Base-by-base conservation (phyloP, 2,113 vertebrate species). In the Nibea albiflora region DNA sequence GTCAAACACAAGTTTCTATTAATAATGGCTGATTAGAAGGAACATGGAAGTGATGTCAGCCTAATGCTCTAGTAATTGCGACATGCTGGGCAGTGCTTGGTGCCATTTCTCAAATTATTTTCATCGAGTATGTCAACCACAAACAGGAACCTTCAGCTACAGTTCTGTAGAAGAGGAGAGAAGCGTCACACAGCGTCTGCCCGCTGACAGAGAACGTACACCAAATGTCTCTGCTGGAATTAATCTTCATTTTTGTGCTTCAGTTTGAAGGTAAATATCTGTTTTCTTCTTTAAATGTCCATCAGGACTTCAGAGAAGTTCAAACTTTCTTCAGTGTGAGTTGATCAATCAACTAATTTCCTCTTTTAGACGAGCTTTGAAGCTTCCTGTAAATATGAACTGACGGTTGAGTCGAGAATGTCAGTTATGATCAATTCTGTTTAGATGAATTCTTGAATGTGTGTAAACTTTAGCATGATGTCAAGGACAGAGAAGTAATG, bases 231-330 rank as follows among this genome's bases (percentile, higher is more conserved):
- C 5, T 3, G 0, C 60, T 44, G 72, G 15, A 60, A 39, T 35
- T 80, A 4, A 47, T 71, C 22, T 10, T 80, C 0, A 6, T 80
- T 39, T 61, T 72, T 42, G 15, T 61, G 4, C 67, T 85, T 46
- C 65, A 47, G 5, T 67, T 71, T 71, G 60, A 60, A 85, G 83
- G 83, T 85, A 76, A 74, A 53, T 4, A 14, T 63, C 4, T 16
- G 16, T 3, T 62, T 73, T 17, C 14, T 44, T 28, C 1, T 63
- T 26, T 8, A 8, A 44, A 20, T 56, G n/a, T 50, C 16, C 0
- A 39, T 31, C 8, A 26, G 0, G 1, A 14, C 12, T 12, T 49
- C 2, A 57, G 3, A 56, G n/a, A 56, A 24, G 4, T 57, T 57
- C 22, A 26, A 24, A 57, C 12, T 22, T 56, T 26, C 54, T 16